phyloP scores from a whole-genome alignment of 2,797 vertebrate species.

The Falco peregrinus region DNA sequence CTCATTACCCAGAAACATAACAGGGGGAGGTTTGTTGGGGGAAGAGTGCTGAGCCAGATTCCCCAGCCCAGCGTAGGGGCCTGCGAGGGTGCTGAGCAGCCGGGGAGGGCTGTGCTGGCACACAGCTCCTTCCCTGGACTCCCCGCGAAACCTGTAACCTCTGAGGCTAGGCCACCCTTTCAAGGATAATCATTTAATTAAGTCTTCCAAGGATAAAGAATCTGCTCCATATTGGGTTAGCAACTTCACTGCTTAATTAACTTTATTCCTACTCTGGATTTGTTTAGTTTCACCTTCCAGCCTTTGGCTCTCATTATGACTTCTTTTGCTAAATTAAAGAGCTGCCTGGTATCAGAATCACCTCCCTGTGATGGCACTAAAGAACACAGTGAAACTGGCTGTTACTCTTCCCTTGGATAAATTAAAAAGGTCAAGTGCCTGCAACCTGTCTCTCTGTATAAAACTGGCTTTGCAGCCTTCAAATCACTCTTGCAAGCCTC shows the following conservation, averaged over 20 bases:
- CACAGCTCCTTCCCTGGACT: background rate
- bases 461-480: background rate
- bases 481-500: accelerated
- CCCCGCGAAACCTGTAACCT: background rate
- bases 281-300: constrained; percentile 37
- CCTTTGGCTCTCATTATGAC: constrained; percentile 3
- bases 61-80: accelerated
- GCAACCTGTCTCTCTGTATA: background rate
- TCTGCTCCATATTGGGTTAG: background rate
- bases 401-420: background rate
- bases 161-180: background rate
- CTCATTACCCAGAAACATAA: too few species aligned
- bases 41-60: background rate
- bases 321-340: background rate
- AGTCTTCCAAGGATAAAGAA: background rate
- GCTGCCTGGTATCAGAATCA: background rate
- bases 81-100: accelerated
- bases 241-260: constrained; percentile 21
- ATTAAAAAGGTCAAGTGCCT: constrained; percentile 15
- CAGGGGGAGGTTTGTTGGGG: background rate
- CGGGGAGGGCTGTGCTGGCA: background rate
- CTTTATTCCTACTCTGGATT: background rate
- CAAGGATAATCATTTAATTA: background rate
- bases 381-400: background rate
- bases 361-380: background rate